phyloP scores from a whole-genome alignment of 2,797 vertebrate species.

The Psittacula echo region DNA sequence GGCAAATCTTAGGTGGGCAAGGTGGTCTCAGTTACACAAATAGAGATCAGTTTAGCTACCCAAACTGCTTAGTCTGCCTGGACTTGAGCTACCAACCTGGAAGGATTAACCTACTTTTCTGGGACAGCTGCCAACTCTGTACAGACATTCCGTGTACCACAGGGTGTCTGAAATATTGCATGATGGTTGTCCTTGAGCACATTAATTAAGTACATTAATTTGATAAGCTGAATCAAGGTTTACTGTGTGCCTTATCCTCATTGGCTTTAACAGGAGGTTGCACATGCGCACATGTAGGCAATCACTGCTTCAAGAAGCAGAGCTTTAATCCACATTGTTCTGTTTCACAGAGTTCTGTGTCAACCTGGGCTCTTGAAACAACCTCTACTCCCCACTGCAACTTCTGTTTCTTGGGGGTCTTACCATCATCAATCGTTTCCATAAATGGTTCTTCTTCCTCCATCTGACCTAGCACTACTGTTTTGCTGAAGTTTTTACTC shows the following conservation, averaged over 20 bases:
- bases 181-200: not conserved
- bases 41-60: fast-evolving
- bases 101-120: not conserved
- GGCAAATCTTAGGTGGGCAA: not conserved
- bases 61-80: not conserved
- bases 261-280: not conserved
- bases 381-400: not conserved
- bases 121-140: not conserved
- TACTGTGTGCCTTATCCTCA: not conserved
- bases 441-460: not conserved
- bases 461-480: not conserved
- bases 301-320: not conserved
- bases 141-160: not conserved
- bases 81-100: not conserved
- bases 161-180: not conserved
- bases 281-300: fast-evolving
- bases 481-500: not conserved
- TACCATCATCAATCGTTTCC: not conserved
- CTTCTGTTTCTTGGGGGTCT: not conserved
- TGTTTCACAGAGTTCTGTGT: not conserved
- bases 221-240: not conserved
- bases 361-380: not conserved
- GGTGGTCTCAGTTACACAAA: not conserved
- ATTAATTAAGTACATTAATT: not conserved
- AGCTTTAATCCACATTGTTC: not conserved